phyloP scores from a whole-genome alignment of 2,113 vertebrate species.

The Copsychus sechellarum region DNA sequence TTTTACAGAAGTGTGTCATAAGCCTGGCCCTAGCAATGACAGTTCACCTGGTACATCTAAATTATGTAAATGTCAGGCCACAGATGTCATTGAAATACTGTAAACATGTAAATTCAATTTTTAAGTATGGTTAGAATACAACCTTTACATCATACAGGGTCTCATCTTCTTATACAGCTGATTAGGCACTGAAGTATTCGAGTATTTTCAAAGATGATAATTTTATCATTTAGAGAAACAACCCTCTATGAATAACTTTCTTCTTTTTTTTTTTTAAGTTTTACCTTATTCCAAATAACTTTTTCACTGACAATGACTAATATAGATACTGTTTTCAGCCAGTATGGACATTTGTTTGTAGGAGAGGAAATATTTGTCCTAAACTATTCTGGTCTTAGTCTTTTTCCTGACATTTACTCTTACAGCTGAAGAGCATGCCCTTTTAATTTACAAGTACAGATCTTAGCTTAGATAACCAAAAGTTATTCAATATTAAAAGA shows the following conservation, averaged over 20 bases:
- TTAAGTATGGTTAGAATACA: background rate
- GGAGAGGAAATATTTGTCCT: background rate
- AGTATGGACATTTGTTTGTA: background rate
- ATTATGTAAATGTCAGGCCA: background rate
- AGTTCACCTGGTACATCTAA: background rate
- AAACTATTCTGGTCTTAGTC: background rate
- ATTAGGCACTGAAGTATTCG: background rate
- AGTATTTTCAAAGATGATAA: background rate
- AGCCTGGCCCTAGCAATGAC: background rate
- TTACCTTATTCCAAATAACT: background rate
- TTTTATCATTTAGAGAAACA: background rate
- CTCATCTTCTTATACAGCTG: background rate
- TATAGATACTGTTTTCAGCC: background rate
- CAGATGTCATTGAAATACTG: background rate
- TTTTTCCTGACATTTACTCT: background rate
- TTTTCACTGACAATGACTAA: background rate
- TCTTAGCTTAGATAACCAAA: background rate
- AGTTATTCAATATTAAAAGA: background rate
- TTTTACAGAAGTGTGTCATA: background rate
- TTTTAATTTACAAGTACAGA: background rate
- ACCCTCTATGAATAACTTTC: fast-evolving
- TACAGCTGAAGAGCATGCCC: background rate
- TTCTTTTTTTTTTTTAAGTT: background rate
- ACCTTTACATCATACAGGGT: background rate
- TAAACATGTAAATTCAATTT: background rate